A percentile compares a stretch with the other conserved stretches of the same genome.
Conservation (phyloP, 2,888 invertebrate genomes). For the Trypoxylon attenuatum region DNA sequence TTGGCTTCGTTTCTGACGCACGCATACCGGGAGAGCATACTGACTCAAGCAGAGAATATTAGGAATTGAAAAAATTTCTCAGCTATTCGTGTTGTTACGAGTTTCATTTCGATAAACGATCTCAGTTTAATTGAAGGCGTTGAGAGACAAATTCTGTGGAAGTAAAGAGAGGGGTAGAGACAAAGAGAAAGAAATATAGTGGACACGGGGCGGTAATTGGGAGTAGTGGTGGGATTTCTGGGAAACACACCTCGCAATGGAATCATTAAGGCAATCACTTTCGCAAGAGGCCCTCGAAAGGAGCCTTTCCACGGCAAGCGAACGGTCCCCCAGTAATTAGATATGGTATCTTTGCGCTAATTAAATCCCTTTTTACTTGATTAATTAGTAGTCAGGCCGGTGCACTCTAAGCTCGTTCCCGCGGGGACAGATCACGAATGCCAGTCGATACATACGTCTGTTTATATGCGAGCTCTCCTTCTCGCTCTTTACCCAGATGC, state of each 20-base stretch:
- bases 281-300: slow-evolving; percentile 15
- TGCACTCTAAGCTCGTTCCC: slow-evolving; percentile 3
- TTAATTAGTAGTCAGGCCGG: slow-evolving; percentile 42
- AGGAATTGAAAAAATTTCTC: slow-evolving; percentile 39
- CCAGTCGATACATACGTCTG: neutral
- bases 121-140: too few species aligned
- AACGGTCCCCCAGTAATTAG: slow-evolving; percentile 40
- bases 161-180: too few species aligned
- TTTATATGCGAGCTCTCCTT: neutral
- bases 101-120: too few species aligned
- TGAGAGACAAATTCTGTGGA: too few species aligned
- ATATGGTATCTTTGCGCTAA: slow-evolving; percentile 48
- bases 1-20: neutral
- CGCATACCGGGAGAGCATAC: neutral
- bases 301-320: neutral
- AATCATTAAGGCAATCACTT: slow-evolving; percentile 44
- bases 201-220: neutral
- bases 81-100: too few species aligned
- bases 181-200: neutral
- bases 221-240: slow-evolving; percentile 35
- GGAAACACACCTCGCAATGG: slow-evolving; percentile 34
- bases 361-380: slow-evolving; percentile 52
- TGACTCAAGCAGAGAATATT: slow-evolving; percentile 2
- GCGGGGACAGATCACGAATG: slow-evolving; percentile 10
- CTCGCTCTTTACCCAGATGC: neutral